Evolutionary conservation across 2,113 vertebrate genomes (phyloP).

Genomic region (Brachyhypopomus occidentalis): DNA sequence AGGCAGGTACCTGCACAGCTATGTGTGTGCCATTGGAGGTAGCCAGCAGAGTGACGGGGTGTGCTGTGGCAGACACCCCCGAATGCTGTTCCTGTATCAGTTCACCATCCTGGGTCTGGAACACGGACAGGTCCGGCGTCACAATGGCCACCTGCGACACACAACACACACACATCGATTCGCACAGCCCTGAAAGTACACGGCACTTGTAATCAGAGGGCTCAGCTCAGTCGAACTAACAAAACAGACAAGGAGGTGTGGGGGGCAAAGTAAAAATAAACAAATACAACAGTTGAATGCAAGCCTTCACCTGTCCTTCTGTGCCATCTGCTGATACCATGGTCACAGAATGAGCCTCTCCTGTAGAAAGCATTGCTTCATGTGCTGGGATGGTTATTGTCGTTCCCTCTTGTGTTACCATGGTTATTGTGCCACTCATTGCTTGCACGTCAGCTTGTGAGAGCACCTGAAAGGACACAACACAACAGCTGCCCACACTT

Average conservation of each 20-base stretch:
- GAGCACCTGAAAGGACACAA: slow-evolving; percentile 80
- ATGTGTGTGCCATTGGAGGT: slow-evolving; percentile 99
- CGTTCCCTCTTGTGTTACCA: slow-evolving; percentile 98
- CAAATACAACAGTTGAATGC: not conserved
- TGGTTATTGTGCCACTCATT: slow-evolving; percentile 93
- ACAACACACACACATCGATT: slow-evolving; percentile 52
- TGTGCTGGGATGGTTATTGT: slow-evolving; percentile 96
- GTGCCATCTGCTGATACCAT: slow-evolving; percentile 93
- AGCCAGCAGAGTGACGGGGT: slow-evolving; percentile 92
- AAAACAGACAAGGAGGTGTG: not conserved
- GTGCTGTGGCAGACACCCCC: slow-evolving; percentile 79
- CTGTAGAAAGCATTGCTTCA: slow-evolving; percentile 85
- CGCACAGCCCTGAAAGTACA: not conserved
- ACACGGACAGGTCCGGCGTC: slow-evolving; percentile 91
- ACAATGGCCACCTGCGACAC: slow-evolving; percentile 92
- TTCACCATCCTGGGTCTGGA: slow-evolving; percentile 87
- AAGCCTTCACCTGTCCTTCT: slow-evolving; percentile 85
- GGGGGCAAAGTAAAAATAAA: not conserved
- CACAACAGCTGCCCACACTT: not conserved
- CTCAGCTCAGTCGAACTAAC: not conserved
- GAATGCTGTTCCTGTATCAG: slow-evolving; percentile 88
- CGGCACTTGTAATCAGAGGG: not conserved
- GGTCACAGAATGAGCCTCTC: slow-evolving; percentile 87
- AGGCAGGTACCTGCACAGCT: slow-evolving; percentile 86
- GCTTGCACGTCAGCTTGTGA: slow-evolving; percentile 94